Conservation (phyloP, 2,113 vertebrate genomes). For the Sinocyclocheilus grahami region DNA sequence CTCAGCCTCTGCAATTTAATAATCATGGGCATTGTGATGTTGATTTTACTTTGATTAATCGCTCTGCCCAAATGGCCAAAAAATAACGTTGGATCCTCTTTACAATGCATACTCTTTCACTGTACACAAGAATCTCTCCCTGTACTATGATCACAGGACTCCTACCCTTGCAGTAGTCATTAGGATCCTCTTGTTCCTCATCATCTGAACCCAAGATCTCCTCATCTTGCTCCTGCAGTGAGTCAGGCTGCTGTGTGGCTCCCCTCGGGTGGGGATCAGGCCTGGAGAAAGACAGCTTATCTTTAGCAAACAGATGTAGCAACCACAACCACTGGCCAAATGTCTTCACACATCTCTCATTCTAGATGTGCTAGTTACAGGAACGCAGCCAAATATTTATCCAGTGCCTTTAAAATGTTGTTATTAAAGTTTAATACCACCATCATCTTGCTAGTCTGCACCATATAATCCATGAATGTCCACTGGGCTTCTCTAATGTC, state of each 20-base stretch:
- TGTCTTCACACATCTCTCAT: neutral
- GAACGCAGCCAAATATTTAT: neutral
- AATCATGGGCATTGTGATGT: neutral
- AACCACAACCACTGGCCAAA: neutral
- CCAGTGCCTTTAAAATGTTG: neutral
- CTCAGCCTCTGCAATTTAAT: neutral
- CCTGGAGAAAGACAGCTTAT: slow-evolving; percentile 70
- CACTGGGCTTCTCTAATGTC: neutral
- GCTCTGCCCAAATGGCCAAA: neutral
- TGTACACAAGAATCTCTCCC: neutral
- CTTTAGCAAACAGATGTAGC: neutral
- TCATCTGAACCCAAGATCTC: slow-evolving; percentile 96
- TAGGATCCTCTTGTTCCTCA: slow-evolving; percentile 96
- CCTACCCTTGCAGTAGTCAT: slow-evolving; percentile 94
- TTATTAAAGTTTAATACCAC: neutral
- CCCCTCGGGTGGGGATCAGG: slow-evolving; percentile 86
- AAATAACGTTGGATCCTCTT: neutral
- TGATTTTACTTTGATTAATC: neutral
- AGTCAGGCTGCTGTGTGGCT: slow-evolving; percentile 81
- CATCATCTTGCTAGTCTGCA: neutral
- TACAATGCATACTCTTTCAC: neutral
- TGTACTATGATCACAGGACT: neutral
- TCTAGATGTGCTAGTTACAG: neutral
- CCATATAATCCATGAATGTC: neutral
- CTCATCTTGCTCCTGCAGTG: slow-evolving; percentile 89